phyloP scores from a whole-genome alignment of 2,113 vertebrate genomes.

The Myrmecobius fasciatus region DNA sequence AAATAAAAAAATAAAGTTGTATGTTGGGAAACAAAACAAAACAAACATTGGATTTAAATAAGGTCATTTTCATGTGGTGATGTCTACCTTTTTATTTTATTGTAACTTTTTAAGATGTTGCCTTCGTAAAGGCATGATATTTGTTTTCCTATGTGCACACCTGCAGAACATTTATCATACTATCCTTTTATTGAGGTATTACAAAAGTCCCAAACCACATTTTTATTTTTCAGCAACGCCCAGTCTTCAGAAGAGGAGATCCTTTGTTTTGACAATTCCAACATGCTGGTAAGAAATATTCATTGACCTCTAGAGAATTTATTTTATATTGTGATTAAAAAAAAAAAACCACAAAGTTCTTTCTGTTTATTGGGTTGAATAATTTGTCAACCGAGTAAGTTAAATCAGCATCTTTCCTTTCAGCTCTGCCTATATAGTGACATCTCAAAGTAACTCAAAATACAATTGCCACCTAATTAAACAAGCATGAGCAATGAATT shows the following conservation, averaged over 20 bases:
- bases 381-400: slow-evolving; percentile 19
- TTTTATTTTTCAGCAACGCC: slow-evolving; percentile 17
- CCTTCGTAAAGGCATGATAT: not conserved
- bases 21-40: not conserved
- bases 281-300: not conserved
- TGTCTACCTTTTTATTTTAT: not conserved
- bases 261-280: not conserved
- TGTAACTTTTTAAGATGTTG: not conserved
- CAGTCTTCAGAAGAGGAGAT: slow-evolving; percentile 19
- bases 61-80: not conserved
- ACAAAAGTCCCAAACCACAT: not conserved
- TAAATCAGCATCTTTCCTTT: slow-evolving; percentile 26
- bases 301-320: not conserved
- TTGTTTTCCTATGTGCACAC: not conserved
- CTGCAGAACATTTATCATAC: not conserved
- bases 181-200: not conserved
- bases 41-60: not conserved
- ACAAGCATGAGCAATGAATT: not conserved
- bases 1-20: not conserved
- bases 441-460: slow-evolving; percentile 47
- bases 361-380: slow-evolving; percentile 32
- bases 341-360: slow-evolving; percentile 18
- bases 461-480: not conserved
- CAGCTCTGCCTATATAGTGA: not conserved
- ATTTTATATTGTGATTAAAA: slow-evolving; percentile 28